These are phyloP conservation scores for Lordiphosa fenestrarum DNA, from an alignment of 2,888 invertebrate genomes.

Conservation along the genomic window DNA sequence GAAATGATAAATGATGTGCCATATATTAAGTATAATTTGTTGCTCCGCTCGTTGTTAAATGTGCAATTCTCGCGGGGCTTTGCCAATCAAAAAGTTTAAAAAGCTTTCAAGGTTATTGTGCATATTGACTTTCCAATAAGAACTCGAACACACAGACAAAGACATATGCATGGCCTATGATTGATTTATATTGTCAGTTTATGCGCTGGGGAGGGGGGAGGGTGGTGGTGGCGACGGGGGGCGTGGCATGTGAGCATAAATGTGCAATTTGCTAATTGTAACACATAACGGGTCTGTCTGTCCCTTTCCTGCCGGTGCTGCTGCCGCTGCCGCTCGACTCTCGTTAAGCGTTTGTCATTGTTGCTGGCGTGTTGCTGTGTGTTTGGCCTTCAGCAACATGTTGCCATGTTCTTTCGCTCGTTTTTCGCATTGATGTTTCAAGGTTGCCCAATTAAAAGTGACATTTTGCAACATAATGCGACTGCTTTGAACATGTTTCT, in stretches of 20 bases:
- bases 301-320: conserved; percentile 54
- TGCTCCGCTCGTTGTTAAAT: conserved; percentile 27
- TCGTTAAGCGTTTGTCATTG: conserved; percentile 69
- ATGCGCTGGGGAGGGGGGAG: conserved; percentile 18
- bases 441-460: conserved; percentile 78
- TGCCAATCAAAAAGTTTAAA: conserved; percentile 16
- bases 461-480: conserved; percentile 76
- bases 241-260: conserved; percentile 60
- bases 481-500: conserved; percentile 72
- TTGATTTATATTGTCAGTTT: conserved; percentile 69
- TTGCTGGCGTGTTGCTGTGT: conserved; percentile 38
- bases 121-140: conserved; percentile 67
- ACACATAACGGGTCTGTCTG: conserved; percentile 55
- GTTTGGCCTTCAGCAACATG: conserved; percentile 62
- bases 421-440: conserved; percentile 71
- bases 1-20: conserved; percentile 72
- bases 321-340: conserved; percentile 60
- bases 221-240: conserved; percentile 1
- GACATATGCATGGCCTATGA: conserved; percentile 44
- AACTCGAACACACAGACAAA: conserved; percentile 40
- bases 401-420: conserved; percentile 44
- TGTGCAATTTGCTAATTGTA: conserved; percentile 73
- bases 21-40: conserved; percentile 49
- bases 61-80: conserved; percentile 18
- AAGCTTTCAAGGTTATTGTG: conserved; percentile 62